These are phyloP conservation scores for Asobara japonica DNA, from an alignment of 1,140 invertebrate species.

Conservation along the genomic window DNA sequence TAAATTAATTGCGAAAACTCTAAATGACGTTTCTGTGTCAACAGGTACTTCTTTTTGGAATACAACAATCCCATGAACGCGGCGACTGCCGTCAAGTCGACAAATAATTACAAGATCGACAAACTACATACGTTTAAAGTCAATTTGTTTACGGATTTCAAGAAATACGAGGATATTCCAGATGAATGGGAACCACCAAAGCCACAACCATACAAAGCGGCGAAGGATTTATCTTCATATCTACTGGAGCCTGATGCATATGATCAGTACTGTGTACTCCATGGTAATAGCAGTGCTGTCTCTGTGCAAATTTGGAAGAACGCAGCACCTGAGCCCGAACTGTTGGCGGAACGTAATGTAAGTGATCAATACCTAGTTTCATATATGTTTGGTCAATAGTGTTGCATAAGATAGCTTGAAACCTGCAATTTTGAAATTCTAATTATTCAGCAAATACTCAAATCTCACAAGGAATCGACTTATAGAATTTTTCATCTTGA, in stretches of 20 bases:
- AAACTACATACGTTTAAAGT: conserved; percentile 96
- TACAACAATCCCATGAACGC: conserved; percentile 85
- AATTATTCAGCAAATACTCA: too few relatives aligned
- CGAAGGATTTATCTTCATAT: conserved; percentile 92
- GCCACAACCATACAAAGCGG: conserved; percentile 85
- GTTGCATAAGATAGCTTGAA: too few relatives aligned
- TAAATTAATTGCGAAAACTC: not conserved
- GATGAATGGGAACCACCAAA: conserved; percentile 92
- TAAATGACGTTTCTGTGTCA: conserved; percentile 41
- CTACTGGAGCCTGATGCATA: conserved; percentile 92
- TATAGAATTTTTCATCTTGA: too few relatives aligned
- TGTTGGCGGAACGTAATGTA: conserved; percentile 86
- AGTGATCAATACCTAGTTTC: conserved; percentile 46
- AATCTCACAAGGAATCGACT: too few relatives aligned
- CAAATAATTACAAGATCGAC: conserved; percentile 96
- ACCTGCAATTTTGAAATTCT: too few relatives aligned
- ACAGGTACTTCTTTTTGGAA: conserved; percentile 91
- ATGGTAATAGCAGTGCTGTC: conserved; percentile 76
- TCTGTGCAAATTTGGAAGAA: conserved; percentile 91
- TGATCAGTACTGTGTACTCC: conserved; percentile 94
- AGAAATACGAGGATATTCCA: conserved; percentile 92
- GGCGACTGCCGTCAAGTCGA: conserved; percentile 84
- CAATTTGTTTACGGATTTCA: conserved; percentile 96
- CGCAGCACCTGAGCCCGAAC: conserved; percentile 84
- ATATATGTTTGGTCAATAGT: too few relatives aligned